phyloP scores from a whole-genome alignment of 2,888 invertebrate species.

The Trypoxylon attenuatum region DNA sequence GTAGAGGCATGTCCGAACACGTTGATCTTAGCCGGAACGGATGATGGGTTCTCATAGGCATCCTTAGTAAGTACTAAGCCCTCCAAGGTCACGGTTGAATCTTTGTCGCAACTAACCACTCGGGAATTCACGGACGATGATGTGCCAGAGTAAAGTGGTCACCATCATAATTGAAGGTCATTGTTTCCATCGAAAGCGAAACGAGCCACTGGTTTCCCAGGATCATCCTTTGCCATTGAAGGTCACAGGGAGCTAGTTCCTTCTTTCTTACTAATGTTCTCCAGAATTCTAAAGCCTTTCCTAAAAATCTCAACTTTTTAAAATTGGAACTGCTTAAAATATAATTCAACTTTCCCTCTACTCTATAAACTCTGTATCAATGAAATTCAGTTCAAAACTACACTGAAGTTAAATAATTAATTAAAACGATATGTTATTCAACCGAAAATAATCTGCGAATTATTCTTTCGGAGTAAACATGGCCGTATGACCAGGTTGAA shows the following conservation, averaged over 20 bases:
- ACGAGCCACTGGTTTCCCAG: background rate
- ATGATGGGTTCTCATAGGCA: constrained; percentile 1
- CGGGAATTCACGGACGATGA: constrained; percentile 24
- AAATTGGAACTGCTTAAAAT: too few relatives aligned
- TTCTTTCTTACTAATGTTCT: too few relatives aligned
- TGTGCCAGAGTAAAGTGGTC: constrained; percentile 16
- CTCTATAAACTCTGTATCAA: too few relatives aligned
- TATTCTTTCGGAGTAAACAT: too few relatives aligned
- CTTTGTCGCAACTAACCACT: constrained; percentile 27
- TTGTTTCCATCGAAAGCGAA: constrained; percentile 35
- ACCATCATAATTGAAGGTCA: constrained; percentile 39
- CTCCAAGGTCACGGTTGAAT: constrained; percentile 16
- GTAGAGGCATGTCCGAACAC: background rate
- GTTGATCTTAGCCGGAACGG: constrained; percentile 2
- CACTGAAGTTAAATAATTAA: too few relatives aligned
- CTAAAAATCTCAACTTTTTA: too few relatives aligned
- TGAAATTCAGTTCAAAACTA: too few relatives aligned
- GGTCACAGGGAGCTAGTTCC: background rate
- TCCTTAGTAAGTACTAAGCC: background rate
- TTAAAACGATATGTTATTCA: too few relatives aligned
- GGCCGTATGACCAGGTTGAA: too few relatives aligned
- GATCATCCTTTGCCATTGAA: constrained; percentile 26
- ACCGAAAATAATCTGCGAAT: too few relatives aligned
- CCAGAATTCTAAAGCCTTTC: too few relatives aligned
- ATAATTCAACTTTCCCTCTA: too few relatives aligned